Evolutionary conservation across 2,797 vertebrate species (phyloP).

Genomic region (Pygocentrus nattereri): DNA sequence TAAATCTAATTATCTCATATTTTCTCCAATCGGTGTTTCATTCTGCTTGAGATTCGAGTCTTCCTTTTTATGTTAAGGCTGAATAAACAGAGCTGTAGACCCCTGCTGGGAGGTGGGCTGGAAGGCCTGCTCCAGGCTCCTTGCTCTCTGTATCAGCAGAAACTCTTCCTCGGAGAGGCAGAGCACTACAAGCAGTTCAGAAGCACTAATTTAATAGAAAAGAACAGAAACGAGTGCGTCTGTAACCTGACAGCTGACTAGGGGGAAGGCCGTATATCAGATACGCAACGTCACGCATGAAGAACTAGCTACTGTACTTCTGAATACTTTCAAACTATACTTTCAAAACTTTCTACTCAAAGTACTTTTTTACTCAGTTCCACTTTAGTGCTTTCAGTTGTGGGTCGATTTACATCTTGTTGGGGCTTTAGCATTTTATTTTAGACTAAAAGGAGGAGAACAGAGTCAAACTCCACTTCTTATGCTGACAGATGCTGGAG

Average conservation of each 20-base stretch:
- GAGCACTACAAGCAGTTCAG: neutral
- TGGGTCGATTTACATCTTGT: too few relatives aligned
- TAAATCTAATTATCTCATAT: slow-evolving; percentile 71
- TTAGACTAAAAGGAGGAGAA: too few relatives aligned
- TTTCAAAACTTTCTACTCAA: too few relatives aligned
- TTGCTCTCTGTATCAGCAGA: neutral
- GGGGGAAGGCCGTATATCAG: neutral
- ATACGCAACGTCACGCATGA: too few relatives aligned
- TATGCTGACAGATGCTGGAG: too few relatives aligned
- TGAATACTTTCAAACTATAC: too few relatives aligned
- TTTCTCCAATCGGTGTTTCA: slow-evolving; percentile 54
- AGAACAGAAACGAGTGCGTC: neutral
- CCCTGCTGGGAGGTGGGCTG: slow-evolving; percentile 51
- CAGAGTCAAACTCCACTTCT: too few relatives aligned
- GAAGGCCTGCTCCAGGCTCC: neutral
- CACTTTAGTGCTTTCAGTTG: too few relatives aligned
- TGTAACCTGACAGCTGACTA: neutral
- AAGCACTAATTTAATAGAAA: neutral
- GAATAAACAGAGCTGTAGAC: slow-evolving; percentile 67
- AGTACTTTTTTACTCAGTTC: too few relatives aligned
- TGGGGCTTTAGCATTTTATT: too few relatives aligned
- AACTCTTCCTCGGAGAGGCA: neutral
- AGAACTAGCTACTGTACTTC: too few relatives aligned
- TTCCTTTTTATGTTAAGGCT: slow-evolving; percentile 69
- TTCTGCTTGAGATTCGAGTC: slow-evolving; percentile 70